phyloP scores from a whole-genome alignment of 2,113 vertebrate genomes.

The Labeo rohita region DNA sequence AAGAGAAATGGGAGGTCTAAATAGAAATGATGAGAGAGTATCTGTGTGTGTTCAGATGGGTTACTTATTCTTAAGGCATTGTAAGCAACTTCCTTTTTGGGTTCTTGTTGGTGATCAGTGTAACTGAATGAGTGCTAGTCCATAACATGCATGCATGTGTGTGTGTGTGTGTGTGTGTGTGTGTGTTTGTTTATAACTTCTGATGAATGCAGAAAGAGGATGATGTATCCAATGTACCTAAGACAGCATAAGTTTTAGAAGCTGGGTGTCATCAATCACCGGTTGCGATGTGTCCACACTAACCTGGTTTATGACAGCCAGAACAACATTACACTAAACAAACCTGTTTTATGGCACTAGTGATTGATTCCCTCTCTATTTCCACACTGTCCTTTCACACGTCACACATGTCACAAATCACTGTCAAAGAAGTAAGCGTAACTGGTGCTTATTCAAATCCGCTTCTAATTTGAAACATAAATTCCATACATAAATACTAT shows the following conservation, averaged over 20 bases:
- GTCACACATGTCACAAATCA: slow-evolving; percentile 15
- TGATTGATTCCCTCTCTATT: slow-evolving; percentile 57
- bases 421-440: background rate
- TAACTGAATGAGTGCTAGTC: background rate
- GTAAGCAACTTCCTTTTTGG: slow-evolving; percentile 49
- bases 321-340: slow-evolving; percentile 53
- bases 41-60: slow-evolving; percentile 51
- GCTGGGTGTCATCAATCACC: slow-evolving; percentile 48
- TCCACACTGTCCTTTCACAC: slow-evolving; percentile 47
- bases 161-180: background rate
- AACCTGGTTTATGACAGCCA: slow-evolving; percentile 57
- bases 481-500: background rate
- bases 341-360: slow-evolving; percentile 47
- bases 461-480: background rate
- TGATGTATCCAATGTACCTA: background rate
- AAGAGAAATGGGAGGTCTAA: slow-evolving; percentile 55
- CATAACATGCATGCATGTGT: background rate
- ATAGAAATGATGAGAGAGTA: slow-evolving; percentile 58
- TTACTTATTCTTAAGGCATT: slow-evolving; percentile 35
- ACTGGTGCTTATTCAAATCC: background rate
- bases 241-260: slow-evolving; percentile 3
- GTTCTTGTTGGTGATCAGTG: background rate
- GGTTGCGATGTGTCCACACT: slow-evolving; percentile 42
- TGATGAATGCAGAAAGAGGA: background rate
- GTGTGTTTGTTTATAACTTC: background rate